Conservation (phyloP, 2,888 invertebrate genomes). For the Amphipyra berbera region DNA sequence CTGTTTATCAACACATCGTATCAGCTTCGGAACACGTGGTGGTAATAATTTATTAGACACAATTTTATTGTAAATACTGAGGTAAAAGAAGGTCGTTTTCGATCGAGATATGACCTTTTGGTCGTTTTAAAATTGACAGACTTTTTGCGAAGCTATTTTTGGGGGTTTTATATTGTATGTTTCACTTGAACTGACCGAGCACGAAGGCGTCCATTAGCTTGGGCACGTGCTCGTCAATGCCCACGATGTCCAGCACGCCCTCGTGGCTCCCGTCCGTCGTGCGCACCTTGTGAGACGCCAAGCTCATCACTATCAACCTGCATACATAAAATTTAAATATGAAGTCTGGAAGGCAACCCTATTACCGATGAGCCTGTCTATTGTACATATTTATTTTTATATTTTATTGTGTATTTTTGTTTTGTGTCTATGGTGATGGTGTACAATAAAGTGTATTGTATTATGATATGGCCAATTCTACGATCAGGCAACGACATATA, state of each 20-base stretch:
- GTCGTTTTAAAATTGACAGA: slow-evolving; percentile 54
- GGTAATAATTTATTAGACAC: slow-evolving; percentile 68
- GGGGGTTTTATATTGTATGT: slow-evolving; percentile 8
- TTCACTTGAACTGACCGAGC: slow-evolving; percentile 87
- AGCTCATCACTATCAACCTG: slow-evolving; percentile 90
- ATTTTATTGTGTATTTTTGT: no score
- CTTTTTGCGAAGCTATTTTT: slow-evolving; percentile 42
- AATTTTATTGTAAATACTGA: slow-evolving; percentile 74
- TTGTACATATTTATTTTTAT: no score
- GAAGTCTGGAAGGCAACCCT: not conserved
- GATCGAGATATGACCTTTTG: slow-evolving; percentile 56
- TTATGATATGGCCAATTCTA: no score
- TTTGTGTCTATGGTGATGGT: no score
- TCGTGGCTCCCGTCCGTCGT: slow-evolving; percentile 85
- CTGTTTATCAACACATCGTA: slow-evolving; percentile 47
- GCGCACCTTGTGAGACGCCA: slow-evolving; percentile 87
- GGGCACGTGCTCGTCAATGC: slow-evolving; percentile 91
- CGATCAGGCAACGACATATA: no score
- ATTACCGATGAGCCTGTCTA: no score
- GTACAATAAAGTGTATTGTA: no score
- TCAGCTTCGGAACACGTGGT: slow-evolving; percentile 74
- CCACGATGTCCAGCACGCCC: slow-evolving; percentile 91
- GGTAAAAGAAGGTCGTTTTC: slow-evolving; percentile 68
- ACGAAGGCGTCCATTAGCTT: slow-evolving; percentile 91
- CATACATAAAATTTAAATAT: slow-evolving; percentile 14